Percentiles rank a stretch among this genome's conserved stretches.
phyloP scores from a whole-genome alignment of 2,113 vertebrate species.

The Heterocephalus glaber region DNA sequence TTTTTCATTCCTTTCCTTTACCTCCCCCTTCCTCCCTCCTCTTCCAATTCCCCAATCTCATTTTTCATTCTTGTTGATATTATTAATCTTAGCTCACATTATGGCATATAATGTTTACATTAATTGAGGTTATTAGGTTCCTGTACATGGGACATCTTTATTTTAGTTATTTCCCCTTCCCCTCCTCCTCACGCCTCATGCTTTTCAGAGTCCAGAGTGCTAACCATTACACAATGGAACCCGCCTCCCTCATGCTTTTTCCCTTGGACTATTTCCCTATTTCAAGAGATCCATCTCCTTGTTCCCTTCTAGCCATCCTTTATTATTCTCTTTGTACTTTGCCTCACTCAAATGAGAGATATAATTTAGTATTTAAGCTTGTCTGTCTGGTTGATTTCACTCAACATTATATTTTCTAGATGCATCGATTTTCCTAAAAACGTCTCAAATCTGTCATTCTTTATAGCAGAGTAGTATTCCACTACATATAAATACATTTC shows the following conservation, averaged over 20 bases:
- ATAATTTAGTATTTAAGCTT: neutral
- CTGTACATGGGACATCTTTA: no score
- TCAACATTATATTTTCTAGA: neutral
- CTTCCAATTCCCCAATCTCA: neutral
- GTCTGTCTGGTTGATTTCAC: neutral
- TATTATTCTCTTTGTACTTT: neutral
- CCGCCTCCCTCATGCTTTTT: neutral
- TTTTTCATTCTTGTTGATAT: neutral
- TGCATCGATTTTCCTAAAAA: neutral
- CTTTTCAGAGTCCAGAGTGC: no score
- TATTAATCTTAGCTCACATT: neutral
- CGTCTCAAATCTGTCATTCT: neutral
- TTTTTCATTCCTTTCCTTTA: neutral
- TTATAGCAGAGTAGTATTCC: neutral
- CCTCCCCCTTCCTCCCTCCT: no score
- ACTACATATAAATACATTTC: neutral
- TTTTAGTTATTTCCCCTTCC: neutral
- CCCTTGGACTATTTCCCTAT: neutral
- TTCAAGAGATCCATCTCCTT: neutral
- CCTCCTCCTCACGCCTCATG: neutral
- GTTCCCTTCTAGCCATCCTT: neutral
- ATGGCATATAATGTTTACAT: neutral
- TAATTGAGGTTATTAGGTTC: neutral
- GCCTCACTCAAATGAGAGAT: neutral
- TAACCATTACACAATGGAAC: no score